Base-by-base conservation (phyloP, 2,113 vertebrate genomes). In the Alethe diademata region DNA sequence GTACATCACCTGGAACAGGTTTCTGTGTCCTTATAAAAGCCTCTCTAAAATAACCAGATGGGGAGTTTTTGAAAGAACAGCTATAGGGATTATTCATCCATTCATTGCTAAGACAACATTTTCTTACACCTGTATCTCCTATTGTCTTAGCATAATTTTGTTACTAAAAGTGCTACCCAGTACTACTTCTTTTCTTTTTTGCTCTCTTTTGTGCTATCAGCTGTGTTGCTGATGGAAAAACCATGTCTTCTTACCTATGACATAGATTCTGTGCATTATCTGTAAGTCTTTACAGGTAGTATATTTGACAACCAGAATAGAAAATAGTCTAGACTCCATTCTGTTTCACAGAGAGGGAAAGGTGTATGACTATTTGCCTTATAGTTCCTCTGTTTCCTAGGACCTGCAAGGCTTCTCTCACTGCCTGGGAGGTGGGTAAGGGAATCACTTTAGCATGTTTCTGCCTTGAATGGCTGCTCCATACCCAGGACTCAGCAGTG, bases 381-480 rank as follows among this genome's bases (percentile, higher is more conserved):
- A 25, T 1, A 53, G 20, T 62, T 88, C 26, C 14, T 93, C 19
- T 80, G 23, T 76, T 88, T 66, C 56, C 72, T 35, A 35, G 50
- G 40, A 45, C 26, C 22, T 82, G 24, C 19, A 71, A 82, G 29
- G 38, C 23, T 64, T 35, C 23, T 64, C 14, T 75, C 43, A 43
- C 65, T 51, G 31, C 3, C 1, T 45, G n/a, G 25, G 33, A 58
- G 22, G 12, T 72, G n/a, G 25, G 42, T 31, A 56, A 60, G 23
- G 50, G 18, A 10, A 54, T 50, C 0, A 0, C 25, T 66, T 84
- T 13, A 33, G 25, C 0, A 0, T 53, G 2, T 43, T 82, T 90
- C 82, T 86, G 71, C 78, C 43, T 74, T 67, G 58, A 78, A 38
- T 0, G 0, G 35, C 36, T 75, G 43, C 33, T 88, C 28, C 2